phyloP scores from a whole-genome alignment of 1,140 invertebrate genomes.

The Panulirus ornatus region DNA sequence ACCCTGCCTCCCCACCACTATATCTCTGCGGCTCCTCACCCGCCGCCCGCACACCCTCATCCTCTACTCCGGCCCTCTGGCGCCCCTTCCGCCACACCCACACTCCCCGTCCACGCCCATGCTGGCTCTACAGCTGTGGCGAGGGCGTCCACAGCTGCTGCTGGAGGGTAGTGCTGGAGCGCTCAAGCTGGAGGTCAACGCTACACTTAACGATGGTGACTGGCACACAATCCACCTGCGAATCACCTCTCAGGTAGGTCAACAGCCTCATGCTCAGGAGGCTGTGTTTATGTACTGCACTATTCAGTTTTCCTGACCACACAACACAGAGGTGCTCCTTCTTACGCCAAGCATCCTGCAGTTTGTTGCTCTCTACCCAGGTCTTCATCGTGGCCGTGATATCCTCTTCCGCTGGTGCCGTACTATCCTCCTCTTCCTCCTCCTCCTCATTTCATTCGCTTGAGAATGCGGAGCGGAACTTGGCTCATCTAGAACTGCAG shows the following conservation, averaged over 20 bases:
- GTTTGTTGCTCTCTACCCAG: too few relatives aligned
- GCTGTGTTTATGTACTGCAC: background rate
- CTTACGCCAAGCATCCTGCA: too few relatives aligned
- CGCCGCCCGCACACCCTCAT: constrained; percentile 92
- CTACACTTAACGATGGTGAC: constrained; percentile 26
- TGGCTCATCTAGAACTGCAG: too few relatives aligned
- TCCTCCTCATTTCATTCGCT: too few relatives aligned
- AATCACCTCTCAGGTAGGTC: constrained; percentile 2
- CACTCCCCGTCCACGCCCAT: constrained; percentile 24
- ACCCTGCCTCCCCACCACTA: constrained; percentile 95
- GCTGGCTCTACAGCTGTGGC: constrained; percentile 33
- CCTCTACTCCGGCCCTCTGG: constrained; percentile 69
- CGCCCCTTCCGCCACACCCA: background rate
- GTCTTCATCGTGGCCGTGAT: too few relatives aligned
- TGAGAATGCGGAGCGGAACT: too few relatives aligned
- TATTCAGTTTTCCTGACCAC: too few relatives aligned
- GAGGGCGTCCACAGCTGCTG: constrained; percentile 34
- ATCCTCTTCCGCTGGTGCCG: too few relatives aligned
- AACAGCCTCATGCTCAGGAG: background rate
- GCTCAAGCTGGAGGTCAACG: constrained; percentile 38
- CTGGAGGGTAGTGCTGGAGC: constrained; percentile 32
- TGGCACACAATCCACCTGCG: constrained; percentile 54
- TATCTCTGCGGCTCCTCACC: constrained; percentile 96
- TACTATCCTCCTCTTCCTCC: too few relatives aligned
- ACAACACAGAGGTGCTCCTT: too few relatives aligned